A percentile compares a stretch with the other conserved stretches of the same genome.
Evolutionary conservation across 2,113 vertebrate species (phyloP).

Genomic region (Alectura lathami): DNA sequence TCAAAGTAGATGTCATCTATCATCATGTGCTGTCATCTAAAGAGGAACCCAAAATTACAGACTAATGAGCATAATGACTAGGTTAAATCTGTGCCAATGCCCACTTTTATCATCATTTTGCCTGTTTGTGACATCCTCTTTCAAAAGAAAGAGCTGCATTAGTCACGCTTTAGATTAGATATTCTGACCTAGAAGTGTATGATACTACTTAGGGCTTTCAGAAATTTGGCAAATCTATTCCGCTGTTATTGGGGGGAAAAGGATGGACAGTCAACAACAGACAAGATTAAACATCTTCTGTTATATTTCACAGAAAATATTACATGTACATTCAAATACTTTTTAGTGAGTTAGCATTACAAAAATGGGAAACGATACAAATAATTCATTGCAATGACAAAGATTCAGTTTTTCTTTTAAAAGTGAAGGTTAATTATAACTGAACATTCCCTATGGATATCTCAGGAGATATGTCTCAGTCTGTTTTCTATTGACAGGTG

Average conservation of each 20-base stretch:
- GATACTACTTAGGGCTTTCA: not conserved
- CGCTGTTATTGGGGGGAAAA: not conserved
- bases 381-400: slow-evolving; percentile 53
- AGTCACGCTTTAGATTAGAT: not conserved
- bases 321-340: slow-evolving; percentile 58
- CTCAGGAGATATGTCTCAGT: slow-evolving; percentile 58
- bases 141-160: not conserved
- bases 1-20: slow-evolving; percentile 8
- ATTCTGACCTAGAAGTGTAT: not conserved
- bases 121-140: slow-evolving; percentile 14
- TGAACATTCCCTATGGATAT: slow-evolving; percentile 69
- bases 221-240: not conserved
- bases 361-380: slow-evolving; percentile 61
- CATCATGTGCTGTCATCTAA: not conserved
- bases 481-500: slow-evolving; percentile 78
- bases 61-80: slow-evolving; percentile 54
- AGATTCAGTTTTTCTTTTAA: slow-evolving; percentile 39
- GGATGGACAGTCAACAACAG: slow-evolving; percentile 6
- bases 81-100: slow-evolving; percentile 30
- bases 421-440: slow-evolving; percentile 68
- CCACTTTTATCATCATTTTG: slow-evolving; percentile 45
- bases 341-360: slow-evolving; percentile 44
- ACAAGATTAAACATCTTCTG: slow-evolving; percentile 34
- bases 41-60: slow-evolving; percentile 37
- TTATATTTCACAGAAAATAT: slow-evolving; percentile 48